Evolutionary conservation across 2,113 vertebrate genomes (phyloP).

Genomic region (Marmota monax): DNA sequence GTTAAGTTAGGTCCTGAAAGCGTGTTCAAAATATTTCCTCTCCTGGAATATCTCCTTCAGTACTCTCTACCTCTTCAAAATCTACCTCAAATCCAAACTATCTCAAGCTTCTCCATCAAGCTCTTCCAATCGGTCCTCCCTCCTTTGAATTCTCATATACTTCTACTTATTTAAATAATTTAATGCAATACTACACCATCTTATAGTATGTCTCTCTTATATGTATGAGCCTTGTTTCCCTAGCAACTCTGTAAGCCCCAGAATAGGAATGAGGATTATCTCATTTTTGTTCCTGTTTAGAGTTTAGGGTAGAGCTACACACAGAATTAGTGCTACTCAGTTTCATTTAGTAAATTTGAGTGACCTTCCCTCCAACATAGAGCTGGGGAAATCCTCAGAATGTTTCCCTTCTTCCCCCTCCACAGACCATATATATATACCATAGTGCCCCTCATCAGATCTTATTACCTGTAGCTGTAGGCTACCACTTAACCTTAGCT

Average conservation of each 20-base stretch:
- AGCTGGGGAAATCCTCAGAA: background rate
- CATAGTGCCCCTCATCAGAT: background rate
- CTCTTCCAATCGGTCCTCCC: background rate
- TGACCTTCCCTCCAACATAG: background rate
- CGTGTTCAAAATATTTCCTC: background rate
- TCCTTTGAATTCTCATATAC: background rate
- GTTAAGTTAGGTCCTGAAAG: background rate
- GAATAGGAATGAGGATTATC: slow-evolving; percentile 66
- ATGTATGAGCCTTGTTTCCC: slow-evolving; percentile 71
- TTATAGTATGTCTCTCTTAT: slow-evolving; percentile 58
- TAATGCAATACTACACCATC: slow-evolving; percentile 40
- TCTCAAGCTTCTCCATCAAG: background rate
- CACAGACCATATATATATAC: background rate
- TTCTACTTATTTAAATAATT: slow-evolving; percentile 41
- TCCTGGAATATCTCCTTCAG: background rate
- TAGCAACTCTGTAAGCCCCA: slow-evolving; percentile 63
- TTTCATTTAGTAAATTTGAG: slow-evolving; percentile 34
- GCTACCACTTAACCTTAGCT: background rate
- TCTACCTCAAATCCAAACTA: background rate
- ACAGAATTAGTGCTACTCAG: background rate
- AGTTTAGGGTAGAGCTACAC: slow-evolving; percentile 35
- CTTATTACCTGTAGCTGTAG: background rate
- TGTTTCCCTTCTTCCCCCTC: background rate
- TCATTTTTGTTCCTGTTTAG: slow-evolving; percentile 30
- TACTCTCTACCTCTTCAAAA: background rate